phyloP scores from a whole-genome alignment of 2,113 vertebrate species.

The Sorex araneus region DNA sequence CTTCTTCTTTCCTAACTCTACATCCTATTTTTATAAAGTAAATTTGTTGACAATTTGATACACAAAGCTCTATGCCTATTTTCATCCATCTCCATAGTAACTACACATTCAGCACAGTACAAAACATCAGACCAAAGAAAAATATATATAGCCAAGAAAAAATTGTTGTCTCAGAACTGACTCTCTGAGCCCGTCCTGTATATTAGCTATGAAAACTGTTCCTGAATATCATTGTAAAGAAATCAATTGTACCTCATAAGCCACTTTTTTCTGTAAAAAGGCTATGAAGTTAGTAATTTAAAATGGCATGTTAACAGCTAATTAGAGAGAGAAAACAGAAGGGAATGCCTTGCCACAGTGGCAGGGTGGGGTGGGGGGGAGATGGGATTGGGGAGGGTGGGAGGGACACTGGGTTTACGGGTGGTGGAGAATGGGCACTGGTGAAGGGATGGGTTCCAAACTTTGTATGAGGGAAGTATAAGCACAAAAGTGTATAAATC shows the following conservation, averaged over 20 bases:
- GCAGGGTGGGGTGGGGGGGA: too few relatives aligned
- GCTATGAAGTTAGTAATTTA: not conserved
- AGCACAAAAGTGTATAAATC: too few relatives aligned
- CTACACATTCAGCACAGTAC: conserved; percentile 50
- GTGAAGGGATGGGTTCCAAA: too few relatives aligned
- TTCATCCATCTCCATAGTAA: conserved; percentile 71
- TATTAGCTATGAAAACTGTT: not conserved
- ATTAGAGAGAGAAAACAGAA: too few relatives aligned
- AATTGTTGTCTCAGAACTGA: conserved; percentile 34
- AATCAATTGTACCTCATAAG: conserved; percentile 31
- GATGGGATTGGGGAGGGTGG: too few relatives aligned
- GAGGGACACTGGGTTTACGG: too few relatives aligned
- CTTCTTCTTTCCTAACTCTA: conserved; percentile 13
- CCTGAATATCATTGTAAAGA: not conserved
- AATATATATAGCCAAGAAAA: conserved; percentile 45
- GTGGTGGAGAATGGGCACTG: too few relatives aligned
- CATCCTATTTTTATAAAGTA: conserved; percentile 66
- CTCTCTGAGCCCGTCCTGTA: conserved; percentile 5
- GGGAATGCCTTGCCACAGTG: too few relatives aligned
- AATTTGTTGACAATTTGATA: conserved; percentile 67
- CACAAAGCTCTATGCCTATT: conserved; percentile 58
- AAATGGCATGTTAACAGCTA: not conserved
- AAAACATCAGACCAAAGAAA: conserved; percentile 67
- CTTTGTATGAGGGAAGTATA: too few relatives aligned
- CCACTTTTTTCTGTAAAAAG: not conserved